These are phyloP conservation scores for Pituophis catenifer DNA, from an alignment of 2,113 vertebrate species.

Conservation along the genomic window DNA sequence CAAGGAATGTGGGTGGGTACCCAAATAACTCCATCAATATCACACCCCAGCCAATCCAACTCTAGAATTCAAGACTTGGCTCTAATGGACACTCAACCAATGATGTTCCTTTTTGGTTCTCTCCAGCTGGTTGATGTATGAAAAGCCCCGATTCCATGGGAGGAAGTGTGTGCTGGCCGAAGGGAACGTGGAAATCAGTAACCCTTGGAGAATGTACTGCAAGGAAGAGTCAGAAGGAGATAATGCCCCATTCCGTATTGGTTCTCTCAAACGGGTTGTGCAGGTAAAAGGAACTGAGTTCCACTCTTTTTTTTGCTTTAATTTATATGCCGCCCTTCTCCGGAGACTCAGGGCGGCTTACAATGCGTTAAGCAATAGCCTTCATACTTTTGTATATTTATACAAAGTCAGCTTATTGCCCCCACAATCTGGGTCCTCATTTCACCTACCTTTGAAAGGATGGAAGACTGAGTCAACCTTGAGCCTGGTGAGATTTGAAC, in stretches of 20 bases:
- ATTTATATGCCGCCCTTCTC: too few relatives aligned
- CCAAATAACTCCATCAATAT: not conserved
- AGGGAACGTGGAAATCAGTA: conserved; percentile 81
- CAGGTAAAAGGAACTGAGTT: conserved; percentile 68
- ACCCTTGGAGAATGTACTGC: conserved; percentile 61
- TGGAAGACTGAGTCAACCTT: too few relatives aligned
- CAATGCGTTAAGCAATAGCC: too few relatives aligned
- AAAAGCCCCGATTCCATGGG: conserved; percentile 85
- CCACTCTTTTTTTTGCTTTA: too few relatives aligned
- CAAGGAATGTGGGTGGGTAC: not conserved
- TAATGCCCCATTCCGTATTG: conserved; percentile 69
- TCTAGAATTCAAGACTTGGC: not conserved
- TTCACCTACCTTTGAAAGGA: too few relatives aligned
- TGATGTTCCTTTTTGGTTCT: not conserved
- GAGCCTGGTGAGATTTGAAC: too few relatives aligned
- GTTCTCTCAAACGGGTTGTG: conserved; percentile 85
- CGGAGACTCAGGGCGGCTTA: too few relatives aligned
- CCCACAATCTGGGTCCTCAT: too few relatives aligned
- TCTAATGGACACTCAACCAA: not conserved
- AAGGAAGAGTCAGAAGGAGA: not conserved
- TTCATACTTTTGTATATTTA: too few relatives aligned
- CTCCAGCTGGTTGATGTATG: conserved; percentile 90
- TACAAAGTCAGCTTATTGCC: too few relatives aligned
- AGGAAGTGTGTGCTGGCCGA: conserved; percentile 86
- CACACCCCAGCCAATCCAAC: not conserved